These are phyloP conservation scores for Onychostoma macrolepis DNA, from an alignment of 2,113 vertebrate species.

Conservation along the genomic window DNA sequence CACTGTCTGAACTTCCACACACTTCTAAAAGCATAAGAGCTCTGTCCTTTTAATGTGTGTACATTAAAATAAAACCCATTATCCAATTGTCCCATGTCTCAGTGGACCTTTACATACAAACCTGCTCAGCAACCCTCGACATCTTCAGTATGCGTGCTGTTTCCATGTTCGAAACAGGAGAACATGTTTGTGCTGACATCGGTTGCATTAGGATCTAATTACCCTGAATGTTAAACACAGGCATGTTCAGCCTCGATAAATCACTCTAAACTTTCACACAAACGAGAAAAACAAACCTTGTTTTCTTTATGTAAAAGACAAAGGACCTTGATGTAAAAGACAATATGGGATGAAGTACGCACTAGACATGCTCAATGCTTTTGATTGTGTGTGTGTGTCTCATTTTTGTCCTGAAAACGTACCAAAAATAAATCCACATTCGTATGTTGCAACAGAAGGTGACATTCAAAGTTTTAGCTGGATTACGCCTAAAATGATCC, in stretches of 20 bases:
- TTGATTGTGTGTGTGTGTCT: background rate
- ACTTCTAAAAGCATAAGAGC: constrained; percentile 2
- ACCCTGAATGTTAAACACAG: constrained; percentile 31
- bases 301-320: background rate
- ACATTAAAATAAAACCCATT: constrained; percentile 35
- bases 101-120: constrained; percentile 8
- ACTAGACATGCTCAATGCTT: background rate
- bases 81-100: background rate
- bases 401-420: background rate
- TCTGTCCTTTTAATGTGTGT: constrained; percentile 22
- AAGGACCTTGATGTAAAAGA: background rate
- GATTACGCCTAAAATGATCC: constrained; percentile 32
- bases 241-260: background rate
- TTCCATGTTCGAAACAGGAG: background rate
- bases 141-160: background rate
- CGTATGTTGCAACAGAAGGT: constrained; percentile 37
- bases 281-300: background rate
- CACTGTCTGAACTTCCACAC: background rate
- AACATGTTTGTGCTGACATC: background rate
- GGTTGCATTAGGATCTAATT: constrained; percentile 20
- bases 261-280: background rate
- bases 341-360: background rate
- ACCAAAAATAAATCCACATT: background rate
- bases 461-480: constrained; percentile 41
- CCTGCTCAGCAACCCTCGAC: constrained; percentile 13